phyloP scores from a whole-genome alignment of 2,797 vertebrate genomes.

The Hypotaenidia okinawae region DNA sequence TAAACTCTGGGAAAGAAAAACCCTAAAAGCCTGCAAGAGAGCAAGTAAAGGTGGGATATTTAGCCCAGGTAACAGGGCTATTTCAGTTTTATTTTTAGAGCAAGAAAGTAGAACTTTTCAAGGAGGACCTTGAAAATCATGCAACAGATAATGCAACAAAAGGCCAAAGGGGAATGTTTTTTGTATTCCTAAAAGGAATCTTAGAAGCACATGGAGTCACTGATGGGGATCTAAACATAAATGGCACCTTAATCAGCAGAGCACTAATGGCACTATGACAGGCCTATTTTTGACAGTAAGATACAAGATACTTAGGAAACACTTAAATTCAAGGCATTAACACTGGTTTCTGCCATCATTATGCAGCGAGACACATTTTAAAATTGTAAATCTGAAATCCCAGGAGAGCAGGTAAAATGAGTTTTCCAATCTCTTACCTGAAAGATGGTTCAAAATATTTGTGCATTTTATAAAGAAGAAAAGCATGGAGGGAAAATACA shows the following conservation, averaged over 20 bases:
- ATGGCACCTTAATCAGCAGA: neutral
- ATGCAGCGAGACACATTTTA: neutral
- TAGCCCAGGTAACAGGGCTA: neutral
- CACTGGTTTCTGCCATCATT: neutral
- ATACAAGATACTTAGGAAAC: neutral
- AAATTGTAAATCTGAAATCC: neutral
- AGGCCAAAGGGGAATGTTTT: neutral
- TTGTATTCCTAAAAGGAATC: neutral
- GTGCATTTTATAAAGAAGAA: neutral
- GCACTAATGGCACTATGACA: neutral
- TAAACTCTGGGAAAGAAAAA: neutral
- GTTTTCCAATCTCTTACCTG: neutral
- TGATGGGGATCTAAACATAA: neutral
- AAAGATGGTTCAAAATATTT: neutral
- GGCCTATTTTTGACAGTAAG: neutral
- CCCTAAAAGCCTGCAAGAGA: neutral
- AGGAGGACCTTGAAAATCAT: neutral
- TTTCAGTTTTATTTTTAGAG: neutral
- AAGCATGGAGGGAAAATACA: fast-evolving
- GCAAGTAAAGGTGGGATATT: neutral
- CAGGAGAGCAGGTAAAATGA: neutral
- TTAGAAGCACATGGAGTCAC: neutral
- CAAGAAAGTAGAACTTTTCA: neutral
- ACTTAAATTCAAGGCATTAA: neutral
- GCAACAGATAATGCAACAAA: neutral